phyloP scores from a whole-genome alignment of 2,888 invertebrate species.

The Aproaerema taeniolella region DNA sequence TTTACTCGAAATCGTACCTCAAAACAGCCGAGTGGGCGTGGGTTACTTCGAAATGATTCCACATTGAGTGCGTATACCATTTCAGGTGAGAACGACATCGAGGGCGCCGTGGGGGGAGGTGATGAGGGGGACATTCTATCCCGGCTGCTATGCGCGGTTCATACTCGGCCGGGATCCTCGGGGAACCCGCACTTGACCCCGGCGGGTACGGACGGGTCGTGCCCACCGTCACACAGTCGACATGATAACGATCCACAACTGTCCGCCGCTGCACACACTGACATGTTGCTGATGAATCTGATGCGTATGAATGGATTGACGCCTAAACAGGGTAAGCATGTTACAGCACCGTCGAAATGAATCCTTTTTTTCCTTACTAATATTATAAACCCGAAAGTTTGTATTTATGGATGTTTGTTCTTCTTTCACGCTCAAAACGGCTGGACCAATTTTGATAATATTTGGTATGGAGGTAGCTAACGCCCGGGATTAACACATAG shows the following conservation, averaged over 20 bases:
- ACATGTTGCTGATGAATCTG: constrained; percentile 62
- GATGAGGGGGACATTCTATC: constrained; percentile 42
- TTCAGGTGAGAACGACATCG: constrained; percentile 66
- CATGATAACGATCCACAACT: constrained; percentile 49
- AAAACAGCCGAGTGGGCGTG: no score
- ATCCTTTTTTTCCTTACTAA: no score
- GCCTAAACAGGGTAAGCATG: constrained; percentile 41
- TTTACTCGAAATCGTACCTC: no score
- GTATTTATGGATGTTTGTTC: no score
- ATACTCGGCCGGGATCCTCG: constrained; percentile 30
- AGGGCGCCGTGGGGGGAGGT: constrained; percentile 36
- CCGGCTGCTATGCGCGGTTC: constrained; percentile 51
- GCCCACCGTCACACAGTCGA: constrained; percentile 18
- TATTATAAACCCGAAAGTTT: no score
- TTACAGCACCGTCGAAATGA: no score
- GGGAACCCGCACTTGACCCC: constrained; percentile 19
- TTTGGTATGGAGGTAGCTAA: no score
- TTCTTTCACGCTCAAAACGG: no score
- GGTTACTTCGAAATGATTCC: no score
- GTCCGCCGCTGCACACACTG: constrained; percentile 57
- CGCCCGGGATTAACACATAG: no score
- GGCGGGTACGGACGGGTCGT: constrained; percentile 28
- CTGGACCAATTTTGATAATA: no score
- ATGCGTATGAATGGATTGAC: constrained; percentile 66
- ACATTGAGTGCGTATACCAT: no score